These are phyloP conservation scores for Cottus gobio DNA, from an alignment of 2,113 vertebrate species.

Conservation along the genomic window DNA sequence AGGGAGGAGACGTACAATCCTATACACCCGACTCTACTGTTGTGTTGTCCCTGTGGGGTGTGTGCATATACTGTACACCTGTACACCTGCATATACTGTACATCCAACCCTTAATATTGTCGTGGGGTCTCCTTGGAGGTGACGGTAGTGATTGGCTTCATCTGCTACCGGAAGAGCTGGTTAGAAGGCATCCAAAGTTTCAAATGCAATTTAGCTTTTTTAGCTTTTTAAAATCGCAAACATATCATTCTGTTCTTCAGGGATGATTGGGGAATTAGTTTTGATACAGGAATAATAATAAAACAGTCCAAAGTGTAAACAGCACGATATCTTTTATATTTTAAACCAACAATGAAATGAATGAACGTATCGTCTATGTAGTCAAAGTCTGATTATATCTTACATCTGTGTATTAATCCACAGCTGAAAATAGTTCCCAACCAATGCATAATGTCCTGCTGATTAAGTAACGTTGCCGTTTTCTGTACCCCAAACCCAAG, in stretches of 20 bases:
- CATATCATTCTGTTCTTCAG: not conserved
- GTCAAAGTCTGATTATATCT: too few species aligned
- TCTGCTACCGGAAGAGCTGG: not conserved
- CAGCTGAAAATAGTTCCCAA: too few species aligned
- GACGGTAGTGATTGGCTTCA: not conserved
- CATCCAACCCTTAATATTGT: not conserved
- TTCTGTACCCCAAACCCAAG: too few species aligned
- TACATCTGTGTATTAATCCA: too few species aligned
- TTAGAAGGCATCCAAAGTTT: not conserved
- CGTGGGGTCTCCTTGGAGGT: not conserved
- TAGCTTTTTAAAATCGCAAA: not conserved
- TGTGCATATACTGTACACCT: slow-evolving; percentile 8
- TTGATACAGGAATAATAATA: not conserved
- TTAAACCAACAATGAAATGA: too few species aligned
- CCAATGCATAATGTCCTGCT: too few species aligned
- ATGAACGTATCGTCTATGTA: not conserved
- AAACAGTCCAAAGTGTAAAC: not conserved
- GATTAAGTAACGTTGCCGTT: too few species aligned
- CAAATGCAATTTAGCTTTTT: not conserved
- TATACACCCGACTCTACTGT: slow-evolving; percentile 54
- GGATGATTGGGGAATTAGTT: not conserved
- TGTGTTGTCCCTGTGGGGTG: slow-evolving; percentile 13
- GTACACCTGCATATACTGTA: slow-evolving; percentile 10
- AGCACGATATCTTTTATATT: too few species aligned
- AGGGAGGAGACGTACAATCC: slow-evolving; percentile 63